A percentile compares a stretch with the other conserved stretches of the same genome.
phyloP scores from a whole-genome alignment of 2,113 vertebrate genomes.

The Accipiter virgatus region DNA sequence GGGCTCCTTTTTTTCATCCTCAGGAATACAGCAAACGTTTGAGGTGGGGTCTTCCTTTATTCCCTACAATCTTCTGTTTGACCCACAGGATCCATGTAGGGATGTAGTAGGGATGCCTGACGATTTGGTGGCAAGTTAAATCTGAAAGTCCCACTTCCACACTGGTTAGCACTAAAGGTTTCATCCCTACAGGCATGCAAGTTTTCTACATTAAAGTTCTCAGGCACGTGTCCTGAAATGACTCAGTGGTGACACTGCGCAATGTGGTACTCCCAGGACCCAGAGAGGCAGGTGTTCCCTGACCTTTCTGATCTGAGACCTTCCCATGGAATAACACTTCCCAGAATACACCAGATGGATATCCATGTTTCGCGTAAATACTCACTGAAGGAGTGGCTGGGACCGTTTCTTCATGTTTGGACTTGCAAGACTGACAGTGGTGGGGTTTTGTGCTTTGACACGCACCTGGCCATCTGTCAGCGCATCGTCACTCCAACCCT shows the following conservation, averaged over 20 bases:
- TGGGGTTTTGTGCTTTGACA: neutral
- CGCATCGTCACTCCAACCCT: neutral
- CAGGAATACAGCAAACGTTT: neutral
- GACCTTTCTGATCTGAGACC: neutral
- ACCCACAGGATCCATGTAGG: neutral
- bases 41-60: neutral
- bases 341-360: neutral
- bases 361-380: rapidly evolving
- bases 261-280: neutral
- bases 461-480: neutral
- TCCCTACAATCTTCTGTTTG: neutral
- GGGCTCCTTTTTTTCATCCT: neutral
- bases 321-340: neutral
- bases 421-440: neutral
- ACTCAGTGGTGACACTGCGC: neutral
- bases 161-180: neutral
- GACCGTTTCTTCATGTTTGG: neutral
- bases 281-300: neutral
- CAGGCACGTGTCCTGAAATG: neutral
- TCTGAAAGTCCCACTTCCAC: neutral
- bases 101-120: neutral
- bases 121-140: neutral
- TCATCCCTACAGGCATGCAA: neutral
- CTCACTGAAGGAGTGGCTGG: neutral
- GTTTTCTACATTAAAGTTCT: neutral